Evolutionary conservation across 2,888 invertebrate genomes (phyloP).

Genomic region (Acanthosepion lycidas): DNA sequence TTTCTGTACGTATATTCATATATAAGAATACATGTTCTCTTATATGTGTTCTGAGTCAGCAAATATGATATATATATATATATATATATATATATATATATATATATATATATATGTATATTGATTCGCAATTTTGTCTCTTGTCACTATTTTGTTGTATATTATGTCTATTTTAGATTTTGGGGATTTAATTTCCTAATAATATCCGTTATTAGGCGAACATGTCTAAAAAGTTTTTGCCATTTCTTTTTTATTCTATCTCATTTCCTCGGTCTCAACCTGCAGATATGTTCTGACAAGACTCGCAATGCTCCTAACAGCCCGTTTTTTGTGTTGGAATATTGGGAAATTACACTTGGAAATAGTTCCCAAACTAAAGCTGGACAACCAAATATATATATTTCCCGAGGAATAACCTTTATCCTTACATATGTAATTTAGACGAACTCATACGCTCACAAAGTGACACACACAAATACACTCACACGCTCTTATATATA

Average conservation of each 20-base stretch:
- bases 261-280: neutral
- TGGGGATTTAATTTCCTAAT: conserved; percentile 4
- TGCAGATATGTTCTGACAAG: neutral
- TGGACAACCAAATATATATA: conserved; percentile 33
- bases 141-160: neutral
- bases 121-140: neutral
- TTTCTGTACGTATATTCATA: too few relatives aligned
- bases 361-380: neutral
- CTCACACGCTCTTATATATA: too few relatives aligned
- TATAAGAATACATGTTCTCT: too few relatives aligned
- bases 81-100: neutral
- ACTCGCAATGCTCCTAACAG: neutral
- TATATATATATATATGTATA: neutral
- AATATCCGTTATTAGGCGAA: neutral
- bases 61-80: neutral
- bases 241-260: neutral
- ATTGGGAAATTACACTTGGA: neutral
- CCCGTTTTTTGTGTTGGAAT: neutral
- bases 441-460: neutral
- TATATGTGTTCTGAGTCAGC: too few relatives aligned
- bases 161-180: neutral
- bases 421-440: neutral
- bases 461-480: too few relatives aligned
- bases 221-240: neutral
- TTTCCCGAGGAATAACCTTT: neutral